Evolutionary conservation across 2,888 invertebrate genomes (phyloP).

Genomic region (Drosophila emarginata): DNA sequence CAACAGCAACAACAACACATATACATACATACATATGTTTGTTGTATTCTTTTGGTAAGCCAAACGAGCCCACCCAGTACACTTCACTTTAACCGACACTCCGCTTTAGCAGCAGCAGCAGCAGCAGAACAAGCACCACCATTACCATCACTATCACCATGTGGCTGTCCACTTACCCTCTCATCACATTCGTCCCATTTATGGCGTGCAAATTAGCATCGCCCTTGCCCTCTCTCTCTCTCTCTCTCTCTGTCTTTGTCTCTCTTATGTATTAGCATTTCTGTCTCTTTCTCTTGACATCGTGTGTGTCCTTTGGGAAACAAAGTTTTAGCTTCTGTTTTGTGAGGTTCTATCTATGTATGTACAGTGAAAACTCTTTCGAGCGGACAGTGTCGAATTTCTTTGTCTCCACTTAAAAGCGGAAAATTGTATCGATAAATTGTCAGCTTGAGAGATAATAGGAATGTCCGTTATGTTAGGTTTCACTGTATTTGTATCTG

Average conservation of each 20-base stretch:
- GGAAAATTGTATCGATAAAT: too few relatives aligned
- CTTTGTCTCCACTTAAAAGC: too few relatives aligned
- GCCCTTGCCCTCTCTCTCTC: conserved; percentile 17
- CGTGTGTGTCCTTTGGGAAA: conserved; percentile 69
- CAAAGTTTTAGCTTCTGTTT: conserved; percentile 55
- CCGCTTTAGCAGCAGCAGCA: too few relatives aligned
- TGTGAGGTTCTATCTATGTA: conserved; percentile 18
- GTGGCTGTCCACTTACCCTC: conserved; percentile 33
- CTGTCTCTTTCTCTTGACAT: conserved; percentile 13
- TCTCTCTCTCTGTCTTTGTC: too few relatives aligned
- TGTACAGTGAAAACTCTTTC: too few relatives aligned
- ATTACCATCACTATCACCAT: not conserved
- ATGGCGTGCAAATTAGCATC: conserved; percentile 77
- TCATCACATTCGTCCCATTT: conserved; percentile 74
- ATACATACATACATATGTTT: not conserved
- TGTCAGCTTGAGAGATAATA: too few relatives aligned
- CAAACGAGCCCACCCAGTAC: conserved; percentile 43
- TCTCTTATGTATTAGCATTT: too few relatives aligned
- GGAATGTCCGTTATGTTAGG: too few relatives aligned
- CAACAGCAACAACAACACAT: conserved; percentile 19
- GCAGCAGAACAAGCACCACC: too few relatives aligned
- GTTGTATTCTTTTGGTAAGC: not conserved
- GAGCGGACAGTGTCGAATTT: too few relatives aligned
- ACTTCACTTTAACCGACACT: conserved; percentile 35
- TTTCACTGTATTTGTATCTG: too few relatives aligned